Percentiles rank a stretch among this genome's conserved stretches.
These are phyloP conservation scores for Puma concolor DNA, from an alignment of 2,113 vertebrate genomes.

Conservation along the genomic window DNA sequence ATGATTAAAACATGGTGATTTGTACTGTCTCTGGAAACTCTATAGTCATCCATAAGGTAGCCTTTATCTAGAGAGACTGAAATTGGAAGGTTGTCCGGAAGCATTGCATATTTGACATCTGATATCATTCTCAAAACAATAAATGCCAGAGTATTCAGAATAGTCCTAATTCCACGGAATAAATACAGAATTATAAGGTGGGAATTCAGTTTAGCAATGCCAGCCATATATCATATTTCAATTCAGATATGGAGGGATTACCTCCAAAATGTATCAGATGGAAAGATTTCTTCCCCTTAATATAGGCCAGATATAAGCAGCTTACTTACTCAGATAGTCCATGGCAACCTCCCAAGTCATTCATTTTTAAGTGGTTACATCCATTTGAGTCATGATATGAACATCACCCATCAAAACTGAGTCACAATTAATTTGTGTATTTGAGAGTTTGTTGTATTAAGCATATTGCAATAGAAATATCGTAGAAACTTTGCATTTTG, in stretches of 20 bases:
- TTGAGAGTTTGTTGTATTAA: constrained; percentile 65
- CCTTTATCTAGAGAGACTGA: constrained; percentile 51
- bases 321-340: constrained; percentile 55
- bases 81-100: constrained; percentile 43
- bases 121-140: constrained; percentile 64
- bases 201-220: constrained; percentile 37
- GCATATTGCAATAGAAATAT: constrained; percentile 54
- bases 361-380: constrained; percentile 73
- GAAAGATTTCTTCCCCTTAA: constrained; percentile 59
- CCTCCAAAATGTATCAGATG: constrained; percentile 65
- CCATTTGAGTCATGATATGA: constrained; percentile 76
- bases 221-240: constrained; percentile 52
- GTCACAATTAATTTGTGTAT: constrained; percentile 69
- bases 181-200: constrained; percentile 58
- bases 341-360: constrained; percentile 63
- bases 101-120: constrained; percentile 60
- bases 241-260: constrained; percentile 54
- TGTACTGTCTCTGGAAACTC: constrained; percentile 27
- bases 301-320: constrained; percentile 64
- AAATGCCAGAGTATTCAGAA: constrained; percentile 50
- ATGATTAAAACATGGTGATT: constrained; percentile 40
- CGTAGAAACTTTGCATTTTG: constrained; percentile 30
- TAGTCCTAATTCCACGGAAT: constrained; percentile 33
- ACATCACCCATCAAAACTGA: constrained; percentile 70
- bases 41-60: constrained; percentile 27